Conservation (phyloP, 2,797 vertebrate species). For the Numenius phaeopus region DNA sequence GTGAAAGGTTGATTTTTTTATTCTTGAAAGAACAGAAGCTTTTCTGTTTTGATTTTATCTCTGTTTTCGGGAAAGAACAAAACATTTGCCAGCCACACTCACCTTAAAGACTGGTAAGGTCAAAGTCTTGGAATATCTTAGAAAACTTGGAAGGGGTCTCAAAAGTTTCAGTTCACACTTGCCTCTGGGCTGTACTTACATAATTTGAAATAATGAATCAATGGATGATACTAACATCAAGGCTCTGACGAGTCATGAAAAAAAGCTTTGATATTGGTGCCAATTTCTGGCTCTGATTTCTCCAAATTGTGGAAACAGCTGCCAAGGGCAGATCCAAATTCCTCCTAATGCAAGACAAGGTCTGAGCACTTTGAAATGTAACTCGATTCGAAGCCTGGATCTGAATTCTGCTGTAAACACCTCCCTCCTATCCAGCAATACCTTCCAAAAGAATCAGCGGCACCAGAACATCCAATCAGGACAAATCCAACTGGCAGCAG, state of each 20-base stretch:
- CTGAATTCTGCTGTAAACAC: not conserved
- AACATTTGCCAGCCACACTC: not conserved
- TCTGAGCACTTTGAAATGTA: not conserved
- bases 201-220: not conserved
- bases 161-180: not conserved
- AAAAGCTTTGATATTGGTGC: not conserved
- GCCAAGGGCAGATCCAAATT: conserved; percentile 18
- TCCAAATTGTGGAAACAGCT: not conserved
- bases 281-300: conserved; percentile 8
- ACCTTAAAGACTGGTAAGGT: not conserved
- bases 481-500: not conserved
- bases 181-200: not conserved
- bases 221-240: not conserved
- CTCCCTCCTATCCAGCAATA: not conserved
- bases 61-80: not conserved
- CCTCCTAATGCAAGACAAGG: not conserved
- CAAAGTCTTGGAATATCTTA: not conserved
- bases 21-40: conserved; percentile 17
- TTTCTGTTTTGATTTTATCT: conserved; percentile 13
- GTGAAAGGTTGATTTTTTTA: not conserved
- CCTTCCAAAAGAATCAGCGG: not conserved
- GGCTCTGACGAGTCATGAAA: not conserved
- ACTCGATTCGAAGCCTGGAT: not conserved
- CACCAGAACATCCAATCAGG: not conserved
- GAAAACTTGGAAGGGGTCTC: not conserved